Evolutionary conservation across 2,113 vertebrate genomes (phyloP), one percentile per base, ranked within the genome.

Genomic region (Circaetus cinerascens): DNA sequence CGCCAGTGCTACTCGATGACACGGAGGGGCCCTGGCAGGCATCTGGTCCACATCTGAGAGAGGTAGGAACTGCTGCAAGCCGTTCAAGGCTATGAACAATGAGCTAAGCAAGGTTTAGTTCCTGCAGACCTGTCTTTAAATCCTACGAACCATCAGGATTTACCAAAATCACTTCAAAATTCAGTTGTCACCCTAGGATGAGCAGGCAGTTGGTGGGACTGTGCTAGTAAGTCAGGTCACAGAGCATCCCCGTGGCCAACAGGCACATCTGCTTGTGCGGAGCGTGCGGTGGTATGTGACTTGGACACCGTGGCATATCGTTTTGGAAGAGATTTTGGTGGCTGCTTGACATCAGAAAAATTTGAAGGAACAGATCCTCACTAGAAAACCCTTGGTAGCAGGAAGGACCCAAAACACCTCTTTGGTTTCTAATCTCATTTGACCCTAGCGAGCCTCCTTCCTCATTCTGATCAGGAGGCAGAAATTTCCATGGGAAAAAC

Each of bases 261-360:
- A 23, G 40, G 5, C 21, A 18, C 15, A 10, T 14, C 30, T 32
- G 25, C 50, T 17, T 19, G 18, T 18, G 46, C 13, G 48, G 40
- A 34, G 50, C 21, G 5, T 0, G 0, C 1, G 1, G 1, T 34
- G 46, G 34, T 21, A 20, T 34, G 66, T 21, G 59, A 48, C 56
- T 23, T 34, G 68, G 36, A 17, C 38, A 76, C 59, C 34, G 21
- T 3, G 4, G 32, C 1, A 1, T 3, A 0, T 10, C 1, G 0
- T 16, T 91, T 38, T 29, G 29, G n/a, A 46, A 57, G 36, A 64
- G 13, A 7, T 46, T 75, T 66, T 23, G 5, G 15, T 38, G 75
- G 3, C 10, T 73, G 36, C 57, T 22, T 34, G 13, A 10, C 27
- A 18, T 29, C 48, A 21, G 75, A 83, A n/a, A 62, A 40, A 55